Base-by-base conservation (phyloP, 2,113 vertebrate genomes). In the Ceyx melanurus region DNA sequence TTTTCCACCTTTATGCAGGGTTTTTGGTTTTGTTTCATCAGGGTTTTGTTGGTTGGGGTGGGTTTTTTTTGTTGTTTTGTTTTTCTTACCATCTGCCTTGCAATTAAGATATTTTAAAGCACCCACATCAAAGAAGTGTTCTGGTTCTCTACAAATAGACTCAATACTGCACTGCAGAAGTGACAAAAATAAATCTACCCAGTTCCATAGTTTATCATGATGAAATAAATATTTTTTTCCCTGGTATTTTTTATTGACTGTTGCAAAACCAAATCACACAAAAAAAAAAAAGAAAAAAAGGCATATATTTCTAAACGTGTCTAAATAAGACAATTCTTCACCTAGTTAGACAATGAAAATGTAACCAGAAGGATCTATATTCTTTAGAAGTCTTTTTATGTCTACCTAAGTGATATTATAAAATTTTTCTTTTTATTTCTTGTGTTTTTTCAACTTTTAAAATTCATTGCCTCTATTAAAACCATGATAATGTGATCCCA, bases 61-160 rank as follows among this genome's bases (percentile, higher is more conserved):
- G 11, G 17, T 62, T 45, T 31, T n/a, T 48, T 23, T 67, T 45
- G 18, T 31, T 42, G 25, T 56, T 56, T 56, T 56, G 10, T 18
- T 77, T 86, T 96, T 86, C 87, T 94, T 76, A 58, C 95, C 95
- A 97, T 97, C 94, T 97, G 93, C 93, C 72, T 94, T 5, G 91
- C 95, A 97, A 96, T 96, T 97, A 97, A 92, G 86, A 86, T 88
- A 62, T 95, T 97, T 96, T 93, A 94, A 95, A 94, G 92, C 84
- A 86, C 28, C 86, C 77, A 81, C 87, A 96, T 97, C 97, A 96
- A 96, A 96, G 82, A 13, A 88, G 26, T 23, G 61, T 78, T 94
- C 81, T 94, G 86, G 18, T 57, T 92, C 40, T 82, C 62, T 60
- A 72, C 87, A 82, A 95, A 94, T n/a, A 96, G 89, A 92, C 48